Base-by-base conservation (phyloP, 1,140 invertebrate species). In the Lanistes nyassanus region DNA sequence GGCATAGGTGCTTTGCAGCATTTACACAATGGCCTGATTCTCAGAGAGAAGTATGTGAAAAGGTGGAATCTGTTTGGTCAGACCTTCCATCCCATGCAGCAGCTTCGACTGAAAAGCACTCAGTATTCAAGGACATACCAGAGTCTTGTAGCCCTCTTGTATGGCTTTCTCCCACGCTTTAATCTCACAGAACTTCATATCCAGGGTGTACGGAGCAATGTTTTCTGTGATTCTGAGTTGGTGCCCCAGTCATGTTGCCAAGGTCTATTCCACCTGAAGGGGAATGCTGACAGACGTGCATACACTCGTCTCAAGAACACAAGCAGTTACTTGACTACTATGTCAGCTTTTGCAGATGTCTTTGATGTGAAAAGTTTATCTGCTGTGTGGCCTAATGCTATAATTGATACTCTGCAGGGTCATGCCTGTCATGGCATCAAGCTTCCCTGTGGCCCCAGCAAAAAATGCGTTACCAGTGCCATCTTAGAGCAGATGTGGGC, bases 111-210 rank as follows among this genome's bases (percentile, higher is more conserved):
- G 3, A 95, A 93, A 83, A 95, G 94, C 77, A 97, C 96, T 0
- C 91, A 94, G 51, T 96, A 96, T 87, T 90, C 94, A 9, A 91
- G 96, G 82, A 98, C 96, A 21, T 95, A 95, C 79, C 96, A 98
- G 88, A 97, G 95, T 83, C 93, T 93, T 6, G 88, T 96, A 55
- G 95, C 95, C 3, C 90, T 96, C 76, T 85, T 96, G 21, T 96
- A 93, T 89, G 92, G 93, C 0, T 92, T 95, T 74, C 86, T 96
- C 34, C 92, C 93, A 21, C 89, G 90, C 11, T 92, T 92, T 62
- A 83, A 90, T 76, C 78, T 91, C 13, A 72, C 88, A 76, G 91
- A 80, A 80, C 83, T 94, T 2, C 88, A 87, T 11, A 88, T 95
- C 47, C 89, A 82, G 42, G 75, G 69, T 31, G 79, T 83, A 3